A percentile compares a stretch with the other conserved stretches of the same genome.
These are phyloP conservation scores for Bombus confusus DNA, from an alignment of 1,140 invertebrate genomes.

Conservation along the genomic window DNA sequence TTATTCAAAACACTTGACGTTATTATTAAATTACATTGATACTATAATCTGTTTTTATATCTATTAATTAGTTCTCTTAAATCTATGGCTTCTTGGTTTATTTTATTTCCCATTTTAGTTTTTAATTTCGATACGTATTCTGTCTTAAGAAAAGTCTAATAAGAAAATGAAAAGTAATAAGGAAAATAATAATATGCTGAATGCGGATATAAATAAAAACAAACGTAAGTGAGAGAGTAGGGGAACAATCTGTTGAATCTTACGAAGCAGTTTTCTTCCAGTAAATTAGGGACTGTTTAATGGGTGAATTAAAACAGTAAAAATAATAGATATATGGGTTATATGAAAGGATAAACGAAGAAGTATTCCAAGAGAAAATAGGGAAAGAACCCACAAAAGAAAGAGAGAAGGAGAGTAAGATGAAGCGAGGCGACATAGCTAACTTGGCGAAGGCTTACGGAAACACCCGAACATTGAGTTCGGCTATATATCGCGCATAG, in stretches of 20 bases:
- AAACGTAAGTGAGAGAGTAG: constrained; percentile 1
- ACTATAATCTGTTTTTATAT: not conserved
- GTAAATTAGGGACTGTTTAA: constrained; percentile 23
- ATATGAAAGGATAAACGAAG: constrained; percentile 42
- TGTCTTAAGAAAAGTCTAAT: not conserved
- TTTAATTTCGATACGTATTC: no score
- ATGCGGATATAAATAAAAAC: constrained; percentile 27
- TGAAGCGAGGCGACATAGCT: constrained; percentile 47
- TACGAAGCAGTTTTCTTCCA: constrained; percentile 9
- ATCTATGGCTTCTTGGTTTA: no score
- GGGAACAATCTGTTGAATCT: constrained; percentile 45
- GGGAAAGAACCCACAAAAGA: constrained; percentile 23
- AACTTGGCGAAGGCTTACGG: constrained; percentile 61
- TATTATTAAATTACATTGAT: not conserved
- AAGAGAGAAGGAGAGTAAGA: constrained; percentile 52
- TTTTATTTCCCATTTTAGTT: not conserved
- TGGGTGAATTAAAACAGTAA: constrained; percentile 19
- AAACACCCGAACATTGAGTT: constrained; percentile 61
- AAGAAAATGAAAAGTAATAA: not conserved
- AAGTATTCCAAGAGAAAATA: constrained; percentile 28
- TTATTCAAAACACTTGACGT: constrained; percentile 27
- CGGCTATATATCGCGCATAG: constrained; percentile 67
- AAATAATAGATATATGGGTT: constrained; percentile 21
- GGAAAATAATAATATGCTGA: not conserved
- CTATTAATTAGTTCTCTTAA: not conserved